phyloP scores from a whole-genome alignment of 2,888 invertebrate genomes.

The Parnassius smintheus region DNA sequence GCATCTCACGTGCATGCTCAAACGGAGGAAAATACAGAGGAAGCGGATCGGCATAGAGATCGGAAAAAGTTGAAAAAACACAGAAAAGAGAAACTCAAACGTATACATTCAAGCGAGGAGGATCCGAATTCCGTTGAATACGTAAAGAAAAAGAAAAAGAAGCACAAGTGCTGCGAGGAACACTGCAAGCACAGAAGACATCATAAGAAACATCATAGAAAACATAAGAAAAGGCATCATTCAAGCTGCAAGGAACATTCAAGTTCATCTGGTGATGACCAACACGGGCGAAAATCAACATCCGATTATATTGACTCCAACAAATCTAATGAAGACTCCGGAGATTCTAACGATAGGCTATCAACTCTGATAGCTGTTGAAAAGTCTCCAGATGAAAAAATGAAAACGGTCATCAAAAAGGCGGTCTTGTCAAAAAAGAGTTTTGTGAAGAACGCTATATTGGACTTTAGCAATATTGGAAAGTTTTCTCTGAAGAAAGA shows the following conservation, averaged over 20 bases:
- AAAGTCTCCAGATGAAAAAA: conserved; percentile 65
- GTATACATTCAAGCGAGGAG: conserved; percentile 65
- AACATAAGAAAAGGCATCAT: conserved; percentile 89
- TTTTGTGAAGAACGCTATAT: conserved; percentile 63
- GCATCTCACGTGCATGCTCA: conserved; percentile 31
- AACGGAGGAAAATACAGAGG: conserved; percentile 46
- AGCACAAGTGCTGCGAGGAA: conserved; percentile 86
- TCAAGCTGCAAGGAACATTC: conserved; percentile 72
- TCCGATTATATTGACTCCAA: conserved; percentile 68
- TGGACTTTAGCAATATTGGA: conserved; percentile 65
- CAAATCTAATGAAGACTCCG: conserved; percentile 72
- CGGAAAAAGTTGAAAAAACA: conserved; percentile 86
- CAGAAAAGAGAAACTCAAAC: conserved; percentile 83
- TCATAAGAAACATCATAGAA: conserved; percentile 89
- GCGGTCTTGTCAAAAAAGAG: conserved; percentile 63
- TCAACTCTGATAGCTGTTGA: conserved; percentile 65
- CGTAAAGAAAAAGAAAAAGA: conserved; percentile 85
- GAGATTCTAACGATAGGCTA: conserved; percentile 61
- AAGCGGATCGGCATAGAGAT: conserved; percentile 79
- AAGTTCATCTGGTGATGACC: conserved; percentile 77
- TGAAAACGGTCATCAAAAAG: conserved; percentile 72
- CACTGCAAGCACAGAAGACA: conserved; percentile 87
- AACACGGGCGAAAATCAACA: conserved; percentile 61
- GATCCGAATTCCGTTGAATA: conserved; percentile 63
- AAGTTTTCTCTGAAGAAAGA: conserved; percentile 55